A percentile compares a stretch with the other conserved stretches of the same genome.
phyloP scores from a whole-genome alignment of 2,888 invertebrate genomes.

The Spialia ferax region DNA sequence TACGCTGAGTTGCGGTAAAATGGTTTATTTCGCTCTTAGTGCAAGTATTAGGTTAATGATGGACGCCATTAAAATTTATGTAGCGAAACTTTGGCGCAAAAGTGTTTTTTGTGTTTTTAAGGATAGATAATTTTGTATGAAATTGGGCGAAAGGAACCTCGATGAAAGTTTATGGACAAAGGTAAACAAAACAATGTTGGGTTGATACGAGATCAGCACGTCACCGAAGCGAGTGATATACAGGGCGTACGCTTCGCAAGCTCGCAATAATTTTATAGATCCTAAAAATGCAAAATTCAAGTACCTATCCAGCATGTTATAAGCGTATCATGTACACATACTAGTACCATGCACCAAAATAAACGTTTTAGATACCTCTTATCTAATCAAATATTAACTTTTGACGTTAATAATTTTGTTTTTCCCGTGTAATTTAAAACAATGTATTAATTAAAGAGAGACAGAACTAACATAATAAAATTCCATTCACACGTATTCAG shows the following conservation, averaged over 20 bases:
- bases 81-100: constrained; percentile 5
- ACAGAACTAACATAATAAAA: no score
- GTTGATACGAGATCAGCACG: constrained; percentile 18
- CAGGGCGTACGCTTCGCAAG: not conserved
- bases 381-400: no score
- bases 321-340: no score
- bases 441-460: no score
- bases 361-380: no score
- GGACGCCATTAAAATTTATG: constrained; percentile 26
- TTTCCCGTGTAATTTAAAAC: no score
- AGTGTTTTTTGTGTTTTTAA: not conserved
- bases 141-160: constrained; percentile 6
- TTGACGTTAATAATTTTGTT: no score
- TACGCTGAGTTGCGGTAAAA: constrained; percentile 43
- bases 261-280: constrained; percentile 13
- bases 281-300: not conserved
- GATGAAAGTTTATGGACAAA: constrained; percentile 28
- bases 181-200: constrained; percentile 15
- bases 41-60: constrained; percentile 23
- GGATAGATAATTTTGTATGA: constrained; percentile 16
- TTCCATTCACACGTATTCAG: no score
- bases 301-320: no score
- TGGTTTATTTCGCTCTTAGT: constrained; percentile 37
- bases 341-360: no score
- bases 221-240: not conserved